A percentile compares a stretch with the other conserved stretches of the same genome.
Evolutionary conservation across 2,113 vertebrate species (phyloP).

Genomic region (Lycocorax pyrrhopterus): DNA sequence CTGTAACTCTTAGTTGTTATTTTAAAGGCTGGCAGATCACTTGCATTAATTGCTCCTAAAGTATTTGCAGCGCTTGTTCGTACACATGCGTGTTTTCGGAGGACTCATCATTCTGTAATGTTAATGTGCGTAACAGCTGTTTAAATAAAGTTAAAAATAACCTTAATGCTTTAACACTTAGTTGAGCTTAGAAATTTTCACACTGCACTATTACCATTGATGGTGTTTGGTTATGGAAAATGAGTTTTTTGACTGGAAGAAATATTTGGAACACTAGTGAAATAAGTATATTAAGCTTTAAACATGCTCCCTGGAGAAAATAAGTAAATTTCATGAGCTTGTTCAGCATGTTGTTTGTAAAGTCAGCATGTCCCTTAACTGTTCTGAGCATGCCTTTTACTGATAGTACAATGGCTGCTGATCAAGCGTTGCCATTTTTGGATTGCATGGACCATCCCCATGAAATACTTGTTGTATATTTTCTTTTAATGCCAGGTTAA

Average conservation of each 20-base stretch:
- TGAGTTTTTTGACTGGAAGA: background rate
- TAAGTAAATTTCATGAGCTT: background rate
- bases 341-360: background rate
- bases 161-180: background rate
- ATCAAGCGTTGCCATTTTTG: background rate
- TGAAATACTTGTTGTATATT: background rate
- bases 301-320: background rate
- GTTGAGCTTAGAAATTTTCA: background rate
- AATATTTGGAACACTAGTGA: background rate
- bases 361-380: background rate
- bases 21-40: slow-evolving; percentile 22
- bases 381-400: background rate
- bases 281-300: background rate
- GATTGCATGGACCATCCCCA: background rate
- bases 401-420: background rate
- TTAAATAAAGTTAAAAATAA: slow-evolving; percentile 32
- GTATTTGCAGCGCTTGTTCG: background rate
- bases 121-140: background rate
- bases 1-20: background rate
- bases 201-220: background rate
- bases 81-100: background rate
- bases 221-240: background rate
- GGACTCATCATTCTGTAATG: background rate
- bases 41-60: background rate
- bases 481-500: background rate